phyloP scores from a whole-genome alignment of 2,888 invertebrate species.

The Erebia palarica region DNA sequence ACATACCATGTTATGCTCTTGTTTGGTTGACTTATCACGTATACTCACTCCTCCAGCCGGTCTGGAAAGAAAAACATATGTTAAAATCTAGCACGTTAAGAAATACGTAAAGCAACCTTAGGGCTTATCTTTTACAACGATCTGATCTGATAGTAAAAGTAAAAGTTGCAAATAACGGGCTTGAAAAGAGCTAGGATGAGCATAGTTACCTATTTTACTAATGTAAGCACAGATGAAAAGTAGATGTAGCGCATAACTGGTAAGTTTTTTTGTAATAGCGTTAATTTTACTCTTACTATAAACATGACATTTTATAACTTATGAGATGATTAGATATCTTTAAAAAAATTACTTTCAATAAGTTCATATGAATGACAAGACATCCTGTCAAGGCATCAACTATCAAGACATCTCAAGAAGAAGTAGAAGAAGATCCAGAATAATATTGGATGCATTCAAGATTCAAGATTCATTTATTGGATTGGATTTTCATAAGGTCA shows the following conservation, averaged over 20 bases:
- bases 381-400: neutral
- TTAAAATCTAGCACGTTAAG: conserved; percentile 35
- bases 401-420: neutral
- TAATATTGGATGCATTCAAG: too few species aligned
- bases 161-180: neutral
- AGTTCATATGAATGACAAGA: neutral
- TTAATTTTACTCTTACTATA: too few species aligned
- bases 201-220: neutral
- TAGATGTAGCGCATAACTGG: neutral
- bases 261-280: neutral
- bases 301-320: too few species aligned
- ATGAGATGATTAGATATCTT: too few species aligned
- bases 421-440: too few species aligned
- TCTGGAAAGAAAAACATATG: conserved; percentile 83
- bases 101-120: neutral
- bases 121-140: conserved; percentile 3
- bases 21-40: conserved; percentile 89
- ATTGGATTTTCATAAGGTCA: too few species aligned
- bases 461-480: too few species aligned
- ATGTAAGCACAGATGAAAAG: neutral
- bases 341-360: too few species aligned
- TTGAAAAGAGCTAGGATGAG: neutral
- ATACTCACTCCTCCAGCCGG: conserved; percentile 96
- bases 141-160: conserved; percentile 1
- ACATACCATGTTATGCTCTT: conserved; percentile 51